A percentile compares a stretch with the other conserved stretches of the same genome.
phyloP scores from a whole-genome alignment of 2,113 vertebrate genomes.

The Stictonetta naevosa region DNA sequence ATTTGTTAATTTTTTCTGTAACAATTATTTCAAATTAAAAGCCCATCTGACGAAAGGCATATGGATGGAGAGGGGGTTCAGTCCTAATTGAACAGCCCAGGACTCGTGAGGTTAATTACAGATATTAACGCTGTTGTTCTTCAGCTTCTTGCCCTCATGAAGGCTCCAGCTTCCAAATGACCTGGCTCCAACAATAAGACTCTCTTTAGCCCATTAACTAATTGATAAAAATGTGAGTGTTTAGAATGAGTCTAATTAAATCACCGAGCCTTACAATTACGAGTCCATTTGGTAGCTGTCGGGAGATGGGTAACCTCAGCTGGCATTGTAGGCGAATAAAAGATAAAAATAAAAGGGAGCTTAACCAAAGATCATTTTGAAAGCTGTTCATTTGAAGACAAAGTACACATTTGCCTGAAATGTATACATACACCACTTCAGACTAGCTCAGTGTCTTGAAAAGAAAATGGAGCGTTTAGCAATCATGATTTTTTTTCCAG shows the following conservation, averaged over 20 bases:
- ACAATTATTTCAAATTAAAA: conserved; percentile 77
- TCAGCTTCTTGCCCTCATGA: conserved; percentile 84
- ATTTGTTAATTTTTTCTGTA: conserved; percentile 68
- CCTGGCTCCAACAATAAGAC: conserved; percentile 84
- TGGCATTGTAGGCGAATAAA: conserved; percentile 80
- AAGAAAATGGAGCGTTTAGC: conserved; percentile 72
- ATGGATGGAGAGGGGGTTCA: conserved; percentile 74
- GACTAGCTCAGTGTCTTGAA: conserved; percentile 66
- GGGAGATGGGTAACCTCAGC: conserved; percentile 83
- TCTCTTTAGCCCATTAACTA: conserved; percentile 87
- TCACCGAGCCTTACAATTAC: conserved; percentile 83
- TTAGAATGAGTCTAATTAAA: conserved; percentile 88
- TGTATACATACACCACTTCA: conserved; percentile 77
- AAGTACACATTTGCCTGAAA: conserved; percentile 81
- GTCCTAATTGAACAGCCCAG: conserved; percentile 80
- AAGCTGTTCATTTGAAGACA: conserved; percentile 83
- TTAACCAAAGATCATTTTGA: conserved; percentile 83
- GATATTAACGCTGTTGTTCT: conserved; percentile 82
- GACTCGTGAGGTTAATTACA: conserved; percentile 86
- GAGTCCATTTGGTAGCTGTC: conserved; percentile 81
- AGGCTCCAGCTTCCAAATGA: conserved; percentile 85
- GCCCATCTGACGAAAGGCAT: conserved; percentile 76
- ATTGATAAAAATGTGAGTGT: conserved; percentile 88
- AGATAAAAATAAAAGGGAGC: conserved; percentile 82
- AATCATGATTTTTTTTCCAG: conserved; percentile 20